A percentile compares a stretch with the other conserved stretches of the same genome.
Evolutionary conservation across 2,888 invertebrate species (phyloP).

Genomic region (Prostheceraeus crozeri): DNA sequence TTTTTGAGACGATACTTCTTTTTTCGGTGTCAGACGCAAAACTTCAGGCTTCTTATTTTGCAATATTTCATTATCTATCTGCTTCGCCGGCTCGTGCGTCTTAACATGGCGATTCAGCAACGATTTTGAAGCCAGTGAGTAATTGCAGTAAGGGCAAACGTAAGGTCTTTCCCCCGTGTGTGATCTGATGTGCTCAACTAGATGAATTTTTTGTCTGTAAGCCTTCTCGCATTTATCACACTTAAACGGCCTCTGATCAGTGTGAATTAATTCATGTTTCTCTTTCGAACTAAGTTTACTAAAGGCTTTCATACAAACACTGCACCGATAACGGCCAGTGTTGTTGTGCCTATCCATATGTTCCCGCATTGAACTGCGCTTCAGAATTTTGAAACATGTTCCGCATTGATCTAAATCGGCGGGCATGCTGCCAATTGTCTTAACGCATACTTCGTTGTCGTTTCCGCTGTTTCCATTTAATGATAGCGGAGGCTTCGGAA

Average conservation of each 20-base stretch:
- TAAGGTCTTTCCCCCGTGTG: constrained; percentile 29
- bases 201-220: constrained; percentile 13
- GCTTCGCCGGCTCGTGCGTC: too few species aligned
- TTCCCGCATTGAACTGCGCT: constrained; percentile 15
- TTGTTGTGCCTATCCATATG: constrained; percentile 27
- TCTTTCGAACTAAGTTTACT: constrained; percentile 18
- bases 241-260: constrained; percentile 15
- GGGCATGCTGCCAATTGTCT: too few species aligned
- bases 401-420: too few species aligned
- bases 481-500: too few species aligned
- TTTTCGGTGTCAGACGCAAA: too few species aligned
- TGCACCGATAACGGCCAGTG: constrained; percentile 5
- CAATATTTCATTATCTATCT: too few species aligned
- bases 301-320: constrained; percentile 18
- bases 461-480: too few species aligned
- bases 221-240: constrained; percentile 22
- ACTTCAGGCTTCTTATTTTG: too few species aligned
- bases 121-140: constrained; percentile 24
- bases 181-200: constrained; percentile 19
- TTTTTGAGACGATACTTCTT: too few species aligned
- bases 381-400: constrained; percentile 12
- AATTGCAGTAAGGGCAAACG: constrained; percentile 13
- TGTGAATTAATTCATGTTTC: constrained; percentile 21
- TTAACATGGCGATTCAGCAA: constrained; percentile 24
- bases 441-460: too few species aligned